phyloP scores from a whole-genome alignment of 2,888 invertebrate genomes.

The Phortica okadai region DNA sequence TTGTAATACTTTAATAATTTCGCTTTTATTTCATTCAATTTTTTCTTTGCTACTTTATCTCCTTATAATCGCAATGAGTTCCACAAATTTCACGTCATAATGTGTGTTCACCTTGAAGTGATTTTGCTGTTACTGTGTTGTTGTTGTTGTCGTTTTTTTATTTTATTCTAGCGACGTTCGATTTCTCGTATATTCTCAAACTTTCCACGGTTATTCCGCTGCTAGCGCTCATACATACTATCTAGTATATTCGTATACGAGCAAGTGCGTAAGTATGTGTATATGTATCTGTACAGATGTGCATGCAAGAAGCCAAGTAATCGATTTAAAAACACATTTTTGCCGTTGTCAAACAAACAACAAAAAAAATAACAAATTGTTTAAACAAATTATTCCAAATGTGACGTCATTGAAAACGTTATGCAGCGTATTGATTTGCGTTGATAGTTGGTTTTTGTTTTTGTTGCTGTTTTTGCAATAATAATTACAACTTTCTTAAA shows the following conservation, averaged over 20 bases:
- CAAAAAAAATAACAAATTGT: neutral
- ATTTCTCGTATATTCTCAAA: slow-evolving; percentile 24
- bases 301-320: slow-evolving; percentile 2
- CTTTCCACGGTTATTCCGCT: slow-evolving; percentile 18
- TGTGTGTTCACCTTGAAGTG: slow-evolving; percentile 31
- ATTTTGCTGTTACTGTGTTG: slow-evolving; percentile 22
- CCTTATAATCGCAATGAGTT: neutral
- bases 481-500: too few species aligned
- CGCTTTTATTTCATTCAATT: too few species aligned
- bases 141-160: neutral
- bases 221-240: neutral
- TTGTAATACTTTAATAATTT: too few species aligned
- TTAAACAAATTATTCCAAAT: neutral
- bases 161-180: slow-evolving; percentile 24
- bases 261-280: neutral
- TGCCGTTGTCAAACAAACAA: neutral
- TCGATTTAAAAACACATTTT: slow-evolving; percentile 19
- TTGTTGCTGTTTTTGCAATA: too few species aligned
- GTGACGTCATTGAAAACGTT: slow-evolving; percentile 7
- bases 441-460: slow-evolving; percentile 33
- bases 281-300: neutral
- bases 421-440: too few species aligned
- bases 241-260: neutral
- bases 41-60: too few species aligned
- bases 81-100: slow-evolving; percentile 23